Conservation (phyloP, 2,113 vertebrate species). For the Mirounga angustirostris region DNA sequence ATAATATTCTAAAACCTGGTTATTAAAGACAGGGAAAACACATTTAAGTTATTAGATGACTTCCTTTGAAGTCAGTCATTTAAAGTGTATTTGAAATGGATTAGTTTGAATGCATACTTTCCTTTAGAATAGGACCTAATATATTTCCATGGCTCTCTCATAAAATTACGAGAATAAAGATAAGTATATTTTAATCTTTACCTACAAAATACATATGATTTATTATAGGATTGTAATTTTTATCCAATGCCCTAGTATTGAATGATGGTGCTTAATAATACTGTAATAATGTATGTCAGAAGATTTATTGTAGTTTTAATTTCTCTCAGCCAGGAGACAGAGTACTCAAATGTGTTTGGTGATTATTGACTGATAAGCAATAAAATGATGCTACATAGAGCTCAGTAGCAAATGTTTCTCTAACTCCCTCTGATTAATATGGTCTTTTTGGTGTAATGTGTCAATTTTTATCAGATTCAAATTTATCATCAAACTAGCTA, state of each 20-base stretch:
- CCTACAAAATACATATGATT: conserved; percentile 54
- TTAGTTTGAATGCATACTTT: conserved; percentile 7
- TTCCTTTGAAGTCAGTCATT: background rate
- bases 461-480: conserved; percentile 79
- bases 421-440: conserved; percentile 72
- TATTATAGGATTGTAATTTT: conserved; percentile 54
- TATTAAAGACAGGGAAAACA: background rate
- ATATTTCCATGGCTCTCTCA: background rate
- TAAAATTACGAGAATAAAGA: conserved; percentile 49
- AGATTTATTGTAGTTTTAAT: conserved; percentile 72
- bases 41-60: background rate
- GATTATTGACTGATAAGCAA: conserved; percentile 77
- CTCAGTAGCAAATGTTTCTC: conserved; percentile 51
- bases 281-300: background rate
- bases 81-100: conserved; percentile 17
- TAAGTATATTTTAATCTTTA: background rate
- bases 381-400: conserved; percentile 42
- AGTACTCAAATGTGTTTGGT: conserved; percentile 60
- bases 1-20: background rate
- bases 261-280: conserved; percentile 73
- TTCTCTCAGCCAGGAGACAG: conserved; percentile 59
- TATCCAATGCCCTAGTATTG: conserved; percentile 14
- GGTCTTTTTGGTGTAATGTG: conserved; percentile 59
- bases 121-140: background rate
- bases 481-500: conserved; percentile 67